Conservation (phyloP, 2,797 vertebrate genomes). For the Nothura maculosa region DNA sequence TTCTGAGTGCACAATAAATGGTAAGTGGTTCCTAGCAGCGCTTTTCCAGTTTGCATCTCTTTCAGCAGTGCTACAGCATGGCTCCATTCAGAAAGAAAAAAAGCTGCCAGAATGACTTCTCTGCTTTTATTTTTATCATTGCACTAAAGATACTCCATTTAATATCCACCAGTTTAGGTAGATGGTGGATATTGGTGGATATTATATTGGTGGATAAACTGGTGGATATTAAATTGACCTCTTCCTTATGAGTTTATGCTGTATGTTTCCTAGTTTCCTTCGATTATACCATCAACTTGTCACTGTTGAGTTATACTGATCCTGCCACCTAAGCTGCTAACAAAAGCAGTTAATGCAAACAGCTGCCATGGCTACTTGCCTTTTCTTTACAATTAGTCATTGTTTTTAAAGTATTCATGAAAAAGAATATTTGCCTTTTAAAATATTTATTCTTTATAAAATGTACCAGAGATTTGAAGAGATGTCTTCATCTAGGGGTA, state of each 20-base stretch:
- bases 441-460: neutral
- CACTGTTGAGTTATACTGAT: neutral
- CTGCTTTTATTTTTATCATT: neutral
- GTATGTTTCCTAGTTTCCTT: neutral
- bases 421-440: neutral
- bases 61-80: neutral
- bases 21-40: neutral
- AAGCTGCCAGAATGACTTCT: neutral
- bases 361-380: neutral
- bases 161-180: no score
- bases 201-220: no score
- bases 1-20: neutral
- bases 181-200: no score
- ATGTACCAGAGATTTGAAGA: neutral
- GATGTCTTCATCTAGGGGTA: neutral
- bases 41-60: conserved; percentile 9
- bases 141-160: neutral
- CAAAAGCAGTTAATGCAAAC: conserved; percentile 14
- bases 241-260: conserved; percentile 7
- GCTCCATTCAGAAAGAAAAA: neutral
- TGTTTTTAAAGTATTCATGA: neutral
- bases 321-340: neutral
- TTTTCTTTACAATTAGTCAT: neutral
- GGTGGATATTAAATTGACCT: conserved; percentile 12
- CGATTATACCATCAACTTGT: neutral